phyloP scores from a whole-genome alignment of 2,113 vertebrate genomes.

The Mesembrinibis cayennensis region DNA sequence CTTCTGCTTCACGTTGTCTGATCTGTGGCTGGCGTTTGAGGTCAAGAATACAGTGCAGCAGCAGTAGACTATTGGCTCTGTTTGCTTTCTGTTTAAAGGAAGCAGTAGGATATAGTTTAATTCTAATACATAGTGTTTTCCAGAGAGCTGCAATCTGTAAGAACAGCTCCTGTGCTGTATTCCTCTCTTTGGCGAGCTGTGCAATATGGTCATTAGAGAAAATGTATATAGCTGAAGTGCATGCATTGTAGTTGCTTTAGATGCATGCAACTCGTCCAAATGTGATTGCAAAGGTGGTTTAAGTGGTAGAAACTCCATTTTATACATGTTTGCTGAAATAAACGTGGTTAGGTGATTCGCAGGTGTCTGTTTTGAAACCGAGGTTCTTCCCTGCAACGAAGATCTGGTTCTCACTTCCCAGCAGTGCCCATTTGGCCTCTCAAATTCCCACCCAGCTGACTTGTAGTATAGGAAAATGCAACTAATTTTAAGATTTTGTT shows the following conservation, averaged over 20 bases:
- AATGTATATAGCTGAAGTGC: background rate
- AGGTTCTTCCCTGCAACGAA: background rate
- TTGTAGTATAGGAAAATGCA: background rate
- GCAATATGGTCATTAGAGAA: background rate
- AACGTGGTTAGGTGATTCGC: rapidly evolving
- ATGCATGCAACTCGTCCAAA: background rate
- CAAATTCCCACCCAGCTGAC: background rate
- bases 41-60: background rate
- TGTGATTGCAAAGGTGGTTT: background rate
- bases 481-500: background rate
- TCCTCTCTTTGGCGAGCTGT: background rate
- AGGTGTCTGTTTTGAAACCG: background rate
- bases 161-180: background rate
- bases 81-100: background rate
- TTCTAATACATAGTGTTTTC: background rate
- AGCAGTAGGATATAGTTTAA: background rate
- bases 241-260: background rate
- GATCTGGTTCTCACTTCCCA: background rate
- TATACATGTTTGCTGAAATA: background rate
- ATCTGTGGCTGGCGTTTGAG: background rate
- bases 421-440: background rate
- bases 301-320: background rate
- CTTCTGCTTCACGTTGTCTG: background rate
- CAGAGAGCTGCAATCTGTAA: background rate
- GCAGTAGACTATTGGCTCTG: background rate